Base-by-base conservation (phyloP, 2,113 vertebrate genomes). In the Antennarius striatus region DNA sequence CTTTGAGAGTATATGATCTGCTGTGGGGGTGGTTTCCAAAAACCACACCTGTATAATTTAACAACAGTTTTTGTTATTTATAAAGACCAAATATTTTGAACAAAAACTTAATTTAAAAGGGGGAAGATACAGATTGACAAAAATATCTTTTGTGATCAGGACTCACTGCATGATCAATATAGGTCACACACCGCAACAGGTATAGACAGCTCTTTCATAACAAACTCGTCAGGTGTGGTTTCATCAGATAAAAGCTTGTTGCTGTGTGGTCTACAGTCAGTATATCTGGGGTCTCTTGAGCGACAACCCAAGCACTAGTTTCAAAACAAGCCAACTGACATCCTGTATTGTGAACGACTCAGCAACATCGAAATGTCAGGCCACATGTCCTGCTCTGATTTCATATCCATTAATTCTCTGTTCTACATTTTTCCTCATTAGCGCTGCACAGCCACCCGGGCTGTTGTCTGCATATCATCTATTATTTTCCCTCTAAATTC, bases 401-500 rank as follows among this genome's bases (percentile, higher is more conserved):
- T 76, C 67, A 84, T 75, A 60, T 79, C 77, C 73, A 80, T 76
- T 81, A 55, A 72, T 76, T 78, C 64, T 80, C 56, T 72, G 79
- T 65, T 63, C 52, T 71, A 56, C 36, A 32, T 77, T 77, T 86
- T 80, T 67, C 79, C 63, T 89, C 77, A 88, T 84, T 85, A 80
- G 79, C 48, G 68, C 73, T 12, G 60, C 73, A 45, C 60, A 81
- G 79, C 82, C 83, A 88, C 83, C 87, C 42, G 56, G 59, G 66
- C 71, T 74, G 85, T 75, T 72, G 80, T 87, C 78, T 82, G 85
- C 74, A 77, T 81, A 84, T 88, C 82, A 77, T 83, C 86, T 75
- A 88, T 90, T 91, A 87, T 86, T 85, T 87, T 36, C 63, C 72
- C 73, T 64, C 68, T 53, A 81, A 82, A 90, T 90, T 87, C 88